Base-by-base conservation (phyloP, 2,888 invertebrate genomes). In the Stomorhina lunata region DNA sequence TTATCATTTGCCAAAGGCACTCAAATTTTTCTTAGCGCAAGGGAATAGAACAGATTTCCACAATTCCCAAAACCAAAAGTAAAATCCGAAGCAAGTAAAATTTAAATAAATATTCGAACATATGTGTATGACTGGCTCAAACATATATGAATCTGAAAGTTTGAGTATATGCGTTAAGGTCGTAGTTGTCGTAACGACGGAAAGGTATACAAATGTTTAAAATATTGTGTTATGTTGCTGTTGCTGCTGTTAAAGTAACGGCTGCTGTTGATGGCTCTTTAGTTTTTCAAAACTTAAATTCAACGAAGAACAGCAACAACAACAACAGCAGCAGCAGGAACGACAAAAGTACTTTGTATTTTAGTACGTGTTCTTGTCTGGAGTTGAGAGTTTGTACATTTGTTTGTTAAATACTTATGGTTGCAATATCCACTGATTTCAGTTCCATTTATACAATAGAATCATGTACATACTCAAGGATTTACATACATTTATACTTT, bases 351-450 rank as follows among this genome's bases (percentile, higher is more conserved):
- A 59, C 37, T 75, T 63, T 69, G 32, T 45, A 63, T 50, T 75
- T 45, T 12, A 43, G 73, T 55, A 55, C 57, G 48, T 68, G 45
- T n/a, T n/a, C n/a, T n/a, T n/a, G n/a, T 57, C 2, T 68, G 29
- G 17, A 68, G 27, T 15, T 55, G 55, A 65, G 71, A 63, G 27
- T n/a, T 53, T 68, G 25, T 32, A 63, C 20, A 63, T 69, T 69
- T 78, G 71, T 78, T 79, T 65, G 65, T 34, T 55, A 76, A 76
- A 55, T 65, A 78, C 71, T 65, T 78, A 73, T 63, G 59, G 55
- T 65, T 86, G 86, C 88, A 88, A 84, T 88, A 86, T 85, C n/a
- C 85, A 84, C 86, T 79, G 80, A 65, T 66, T 69, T 68, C 22
- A 73, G 34, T 73, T 57, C 43, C 57, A 75, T 50, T 48, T 9